A percentile compares a stretch with the other conserved stretches of the same genome.
These are phyloP conservation scores for Formica exsecta DNA, from an alignment of 1,140 invertebrate genomes.

Conservation along the genomic window DNA sequence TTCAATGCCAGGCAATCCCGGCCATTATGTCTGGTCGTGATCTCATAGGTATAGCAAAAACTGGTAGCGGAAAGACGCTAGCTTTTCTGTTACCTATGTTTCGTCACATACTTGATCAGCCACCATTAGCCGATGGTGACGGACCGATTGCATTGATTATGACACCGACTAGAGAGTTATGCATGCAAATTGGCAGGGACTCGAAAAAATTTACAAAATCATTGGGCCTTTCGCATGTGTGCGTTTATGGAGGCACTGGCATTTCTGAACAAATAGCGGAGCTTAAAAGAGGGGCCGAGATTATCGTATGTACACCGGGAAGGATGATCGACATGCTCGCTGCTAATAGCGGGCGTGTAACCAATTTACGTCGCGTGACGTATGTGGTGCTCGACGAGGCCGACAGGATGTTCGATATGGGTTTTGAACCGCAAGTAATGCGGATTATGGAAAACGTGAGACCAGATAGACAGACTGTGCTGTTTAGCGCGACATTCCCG, in stretches of 20 bases:
- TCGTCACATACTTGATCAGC: conserved; percentile 98
- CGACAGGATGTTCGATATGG: conserved; percentile 99
- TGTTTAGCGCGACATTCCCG: conserved; percentile 99
- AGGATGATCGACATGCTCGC: conserved; percentile 99
- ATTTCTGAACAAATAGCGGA: conserved; percentile 99
- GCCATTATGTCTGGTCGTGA: conserved; percentile 99
- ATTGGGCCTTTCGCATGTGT: conserved; percentile 95
- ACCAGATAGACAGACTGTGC: conserved; percentile 98
- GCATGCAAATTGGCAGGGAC: conserved; percentile 99
- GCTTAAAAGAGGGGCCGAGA: conserved; percentile 98
- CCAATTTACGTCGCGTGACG: conserved; percentile 97
- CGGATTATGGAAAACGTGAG: conserved; percentile 98
- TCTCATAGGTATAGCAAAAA: conserved; percentile 99
- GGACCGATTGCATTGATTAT: conserved; percentile 99
- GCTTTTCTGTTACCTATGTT: conserved; percentile 99
- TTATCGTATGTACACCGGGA: conserved; percentile 99
- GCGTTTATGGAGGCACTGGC: conserved; percentile 99
- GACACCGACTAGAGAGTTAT: conserved; percentile 99
- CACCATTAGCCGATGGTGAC: conserved; percentile 96
- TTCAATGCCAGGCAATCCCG: conserved; percentile 99
- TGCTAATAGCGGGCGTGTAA: conserved; percentile 98
- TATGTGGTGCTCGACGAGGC: conserved; percentile 99
- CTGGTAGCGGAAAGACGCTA: conserved; percentile 99
- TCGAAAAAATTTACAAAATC: conserved; percentile 98
- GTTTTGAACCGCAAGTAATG: conserved; percentile 99